Evolutionary conservation across 2,113 vertebrate genomes (phyloP).

Genomic region (Ursus arctos): DNA sequence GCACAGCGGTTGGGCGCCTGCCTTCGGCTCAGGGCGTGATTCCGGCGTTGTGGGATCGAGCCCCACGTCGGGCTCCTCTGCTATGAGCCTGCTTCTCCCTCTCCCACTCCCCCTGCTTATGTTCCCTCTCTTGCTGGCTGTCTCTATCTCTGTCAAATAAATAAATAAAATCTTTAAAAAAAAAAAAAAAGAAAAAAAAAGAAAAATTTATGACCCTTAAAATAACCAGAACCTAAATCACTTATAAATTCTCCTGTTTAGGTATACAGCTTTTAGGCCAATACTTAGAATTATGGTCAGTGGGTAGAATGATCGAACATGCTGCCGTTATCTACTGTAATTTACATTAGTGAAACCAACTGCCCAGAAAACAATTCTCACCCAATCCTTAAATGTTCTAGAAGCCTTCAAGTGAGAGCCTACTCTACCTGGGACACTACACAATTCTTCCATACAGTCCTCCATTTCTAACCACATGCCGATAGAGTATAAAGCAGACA

Average conservation of each 20-base stretch:
- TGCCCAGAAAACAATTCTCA: neutral
- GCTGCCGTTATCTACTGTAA: neutral
- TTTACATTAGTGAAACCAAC: neutral
- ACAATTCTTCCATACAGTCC: conserved; percentile 8
- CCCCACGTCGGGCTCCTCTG: too few relatives aligned
- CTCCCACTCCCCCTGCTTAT: too few relatives aligned
- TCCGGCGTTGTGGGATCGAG: too few relatives aligned
- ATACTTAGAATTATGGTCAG: neutral
- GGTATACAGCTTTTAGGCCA: conserved; percentile 1
- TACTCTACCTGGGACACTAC: conserved; percentile 36
- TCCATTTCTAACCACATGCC: neutral
- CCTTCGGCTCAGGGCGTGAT: too few relatives aligned
- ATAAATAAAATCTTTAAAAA: too few relatives aligned
- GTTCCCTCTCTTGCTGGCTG: too few relatives aligned
- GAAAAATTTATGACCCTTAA: conserved; percentile 12
- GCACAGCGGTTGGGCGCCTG: too few relatives aligned
- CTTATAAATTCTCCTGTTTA: conserved; percentile 9
- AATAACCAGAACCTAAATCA: conserved; percentile 54
- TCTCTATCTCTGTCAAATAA: too few relatives aligned
- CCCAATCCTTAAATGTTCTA: conserved; percentile 30
- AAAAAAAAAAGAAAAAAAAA: too few relatives aligned
- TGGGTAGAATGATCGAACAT: neutral
- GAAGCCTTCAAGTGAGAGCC: conserved; percentile 38
- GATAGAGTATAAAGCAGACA: neutral
- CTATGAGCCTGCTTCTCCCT: too few relatives aligned